Conservation (phyloP, 2,797 vertebrate species). For the Lindbergichthys nudifrons region DNA sequence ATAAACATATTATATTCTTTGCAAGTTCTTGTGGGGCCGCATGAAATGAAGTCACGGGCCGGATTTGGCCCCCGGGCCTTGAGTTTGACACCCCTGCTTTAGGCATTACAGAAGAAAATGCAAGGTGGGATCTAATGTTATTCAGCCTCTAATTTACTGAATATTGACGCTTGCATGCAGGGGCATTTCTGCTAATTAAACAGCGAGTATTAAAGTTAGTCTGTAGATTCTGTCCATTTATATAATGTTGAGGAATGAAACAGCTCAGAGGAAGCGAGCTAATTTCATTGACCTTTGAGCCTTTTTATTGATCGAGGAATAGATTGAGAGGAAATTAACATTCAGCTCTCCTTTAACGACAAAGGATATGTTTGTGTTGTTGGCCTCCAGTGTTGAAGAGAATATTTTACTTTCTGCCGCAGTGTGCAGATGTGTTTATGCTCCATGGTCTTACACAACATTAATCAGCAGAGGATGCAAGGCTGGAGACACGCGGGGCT, state of each 20-base stretch:
- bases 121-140: conserved; percentile 55
- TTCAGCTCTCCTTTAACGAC: conserved; percentile 43
- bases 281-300: conserved; percentile 68
- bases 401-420: conserved; percentile 11
- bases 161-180: conserved; percentile 35
- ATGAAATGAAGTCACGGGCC: too few species aligned
- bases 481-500: conserved; percentile 6
- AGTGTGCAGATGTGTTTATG: conserved; percentile 38
- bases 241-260: conserved; percentile 37
- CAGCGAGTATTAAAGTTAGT: conserved; percentile 27
- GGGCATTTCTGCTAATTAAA: conserved; percentile 57
- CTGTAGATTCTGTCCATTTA: conserved; percentile 32
- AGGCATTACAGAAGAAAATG: conserved; percentile 42
- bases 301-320: conserved; percentile 45
- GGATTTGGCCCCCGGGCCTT: too few species aligned
- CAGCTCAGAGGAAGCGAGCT: conserved; percentile 31
- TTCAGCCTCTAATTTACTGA: conserved; percentile 17
- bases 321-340: conserved; percentile 49
- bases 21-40: too few species aligned
- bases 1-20: too few species aligned
- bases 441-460: conserved; percentile 10
- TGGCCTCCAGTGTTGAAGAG: conserved; percentile 6
- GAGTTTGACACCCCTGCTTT: conserved; percentile 11
- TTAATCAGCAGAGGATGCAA: conserved; percentile 43
- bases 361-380: conserved; percentile 46